A percentile compares a stretch with the other conserved stretches of the same genome.
Conservation (phyloP, 2,113 vertebrate species). For the Sylvietta virens region DNA sequence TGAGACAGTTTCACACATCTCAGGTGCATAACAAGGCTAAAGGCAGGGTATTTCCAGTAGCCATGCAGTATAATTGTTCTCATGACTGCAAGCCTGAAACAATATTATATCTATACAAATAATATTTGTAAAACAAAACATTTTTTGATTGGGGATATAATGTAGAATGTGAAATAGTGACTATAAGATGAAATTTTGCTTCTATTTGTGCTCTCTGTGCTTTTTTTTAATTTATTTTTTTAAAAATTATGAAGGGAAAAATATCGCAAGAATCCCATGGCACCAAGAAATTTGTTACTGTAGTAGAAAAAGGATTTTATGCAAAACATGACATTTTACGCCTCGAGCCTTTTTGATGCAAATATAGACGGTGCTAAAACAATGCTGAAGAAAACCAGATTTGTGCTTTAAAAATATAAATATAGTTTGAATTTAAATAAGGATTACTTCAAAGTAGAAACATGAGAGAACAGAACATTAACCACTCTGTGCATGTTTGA, state of each 20-base stretch:
- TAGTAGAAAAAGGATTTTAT: background rate
- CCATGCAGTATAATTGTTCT: constrained; percentile 10
- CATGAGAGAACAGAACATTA: background rate
- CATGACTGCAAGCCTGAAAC: constrained; percentile 34
- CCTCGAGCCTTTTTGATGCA: background rate
- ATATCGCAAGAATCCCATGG: background rate
- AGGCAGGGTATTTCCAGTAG: constrained; percentile 49
- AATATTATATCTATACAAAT: constrained; percentile 34
- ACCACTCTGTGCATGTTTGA: background rate
- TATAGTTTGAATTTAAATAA: background rate
- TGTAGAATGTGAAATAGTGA: constrained; percentile 12
- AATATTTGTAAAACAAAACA: constrained; percentile 3
- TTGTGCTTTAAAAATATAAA: background rate
- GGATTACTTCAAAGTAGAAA: background rate
- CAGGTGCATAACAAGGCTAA: constrained; percentile 52
- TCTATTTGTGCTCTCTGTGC: background rate
- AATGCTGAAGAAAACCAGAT: background rate
- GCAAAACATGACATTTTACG: background rate
- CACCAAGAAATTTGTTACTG: background rate
- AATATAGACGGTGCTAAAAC: background rate
- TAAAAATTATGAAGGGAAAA: background rate
- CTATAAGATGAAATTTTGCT: background rate
- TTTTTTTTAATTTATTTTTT: background rate
- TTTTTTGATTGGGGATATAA: constrained; percentile 13
- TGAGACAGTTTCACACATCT: constrained; percentile 47